phyloP scores from a whole-genome alignment of 2,888 invertebrate species.

The Orthosia gracilis region DNA sequence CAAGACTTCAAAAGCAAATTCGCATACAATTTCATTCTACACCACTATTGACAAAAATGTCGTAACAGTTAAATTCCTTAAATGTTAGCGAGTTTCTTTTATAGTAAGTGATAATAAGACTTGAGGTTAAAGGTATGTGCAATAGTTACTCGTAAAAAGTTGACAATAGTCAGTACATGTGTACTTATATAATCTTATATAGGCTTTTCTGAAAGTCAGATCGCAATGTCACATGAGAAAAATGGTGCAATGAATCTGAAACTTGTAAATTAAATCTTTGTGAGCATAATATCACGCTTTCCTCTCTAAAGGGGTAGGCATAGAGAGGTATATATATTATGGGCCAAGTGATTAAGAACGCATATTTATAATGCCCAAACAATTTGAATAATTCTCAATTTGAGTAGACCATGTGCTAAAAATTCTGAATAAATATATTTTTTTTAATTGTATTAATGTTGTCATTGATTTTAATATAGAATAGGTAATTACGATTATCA shows the following conservation, averaged over 20 bases:
- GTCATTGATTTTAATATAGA: too few relatives aligned
- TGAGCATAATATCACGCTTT: too few relatives aligned
- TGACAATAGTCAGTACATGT: neutral
- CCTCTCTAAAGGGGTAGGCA: too few relatives aligned
- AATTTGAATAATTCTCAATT: too few relatives aligned
- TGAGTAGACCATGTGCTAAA: too few relatives aligned
- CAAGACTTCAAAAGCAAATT: neutral
- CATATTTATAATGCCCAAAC: too few relatives aligned
- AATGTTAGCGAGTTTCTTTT: slow-evolving; percentile 44
- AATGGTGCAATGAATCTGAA: neutral
- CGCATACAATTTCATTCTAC: neutral
- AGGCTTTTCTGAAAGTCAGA: neutral
- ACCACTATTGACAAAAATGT: slow-evolving; percentile 7
- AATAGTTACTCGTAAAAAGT: slow-evolving; percentile 16
- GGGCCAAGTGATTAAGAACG: too few relatives aligned
- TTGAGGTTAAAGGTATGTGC: slow-evolving; percentile 31
- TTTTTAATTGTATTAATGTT: too few relatives aligned
- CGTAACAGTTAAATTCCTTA: slow-evolving; percentile 44
- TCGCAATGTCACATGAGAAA: neutral
- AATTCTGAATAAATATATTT: too few relatives aligned
- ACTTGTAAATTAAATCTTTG: neutral
- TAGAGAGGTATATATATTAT: too few relatives aligned
- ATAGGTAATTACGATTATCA: too few relatives aligned
- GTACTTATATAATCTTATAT: neutral
- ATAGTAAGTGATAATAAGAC: slow-evolving; percentile 37